Conservation (phyloP, 2,113 vertebrate species). For the Podocnemis expansa region DNA sequence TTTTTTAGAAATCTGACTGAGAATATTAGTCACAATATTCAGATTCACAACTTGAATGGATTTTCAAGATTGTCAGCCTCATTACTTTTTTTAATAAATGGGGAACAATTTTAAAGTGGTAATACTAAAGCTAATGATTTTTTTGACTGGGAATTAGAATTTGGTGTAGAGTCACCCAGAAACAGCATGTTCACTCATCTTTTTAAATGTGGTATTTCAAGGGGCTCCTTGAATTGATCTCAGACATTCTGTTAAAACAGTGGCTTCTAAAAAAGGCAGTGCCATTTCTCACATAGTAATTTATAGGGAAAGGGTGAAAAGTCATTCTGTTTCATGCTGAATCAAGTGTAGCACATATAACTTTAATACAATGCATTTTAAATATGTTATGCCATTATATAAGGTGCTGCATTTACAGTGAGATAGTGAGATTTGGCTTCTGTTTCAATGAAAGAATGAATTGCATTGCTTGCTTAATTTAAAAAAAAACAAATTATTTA, state of each 20-base stretch:
- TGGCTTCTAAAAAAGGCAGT: not conserved
- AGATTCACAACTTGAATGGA: not conserved
- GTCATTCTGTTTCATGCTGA: not conserved
- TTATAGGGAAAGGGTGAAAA: not conserved
- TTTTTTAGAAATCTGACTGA: not conserved
- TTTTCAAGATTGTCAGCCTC: not conserved
- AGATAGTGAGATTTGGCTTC: not conserved
- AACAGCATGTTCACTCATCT: not conserved
- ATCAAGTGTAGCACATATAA: not conserved
- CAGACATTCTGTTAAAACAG: constrained; percentile 19
- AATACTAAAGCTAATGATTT: not conserved
- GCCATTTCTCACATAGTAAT: not conserved
- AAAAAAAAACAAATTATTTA: constrained; percentile 27
- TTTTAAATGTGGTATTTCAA: not conserved
- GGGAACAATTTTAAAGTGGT: not conserved
- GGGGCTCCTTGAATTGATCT: not conserved
- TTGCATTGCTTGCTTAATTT: not conserved
- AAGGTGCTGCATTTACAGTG: not conserved
- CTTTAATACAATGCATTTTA: not conserved
- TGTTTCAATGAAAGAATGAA: not conserved
- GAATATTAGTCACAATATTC: not conserved
- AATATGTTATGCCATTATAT: not conserved
- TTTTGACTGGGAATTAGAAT: not conserved
- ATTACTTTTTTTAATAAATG: not conserved
- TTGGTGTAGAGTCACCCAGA: not conserved